Evolutionary conservation across 2,113 vertebrate genomes (phyloP), one percentile per base, ranked within the genome.

Genomic region (Peromyscus polionotus): DNA sequence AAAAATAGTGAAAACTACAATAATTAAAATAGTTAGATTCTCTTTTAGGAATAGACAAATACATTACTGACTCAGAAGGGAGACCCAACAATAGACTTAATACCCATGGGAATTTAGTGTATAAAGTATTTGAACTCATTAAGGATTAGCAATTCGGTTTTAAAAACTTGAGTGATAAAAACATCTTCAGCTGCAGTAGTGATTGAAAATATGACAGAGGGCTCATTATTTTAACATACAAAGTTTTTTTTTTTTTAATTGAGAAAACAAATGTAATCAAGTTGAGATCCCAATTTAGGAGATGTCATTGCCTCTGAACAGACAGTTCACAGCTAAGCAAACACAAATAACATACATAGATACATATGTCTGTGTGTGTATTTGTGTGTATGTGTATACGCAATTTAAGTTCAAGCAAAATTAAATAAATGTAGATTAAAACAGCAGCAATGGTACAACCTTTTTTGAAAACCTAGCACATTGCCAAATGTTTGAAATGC

Each of bases 11-110:
- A 93, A 63, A 93, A 51, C 13, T 90, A 48, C 2, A 90, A 42
- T 85, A 57, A 94, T 90, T 88, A 77, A 96, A 94, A 83, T 76
- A 67, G 8, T 63, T 93, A 84, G 39, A 57, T 95, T 85, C 6
- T 67, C 31, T 88, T 92, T 93, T 90, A 54, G 28, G 59, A 42
- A 72, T 65, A 24, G 48, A 77, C 7, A 51, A n/a, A 88, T 51
- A 39, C 61, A 84, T 77, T 92, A 45, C 24, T 94, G 84, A 68
- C 81, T 26, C 31, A 61, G 63, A 65, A 88, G 4, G 63, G 75
- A 84, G 36, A 81, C 57, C 24, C 33, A 80, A 59, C 13, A 59
- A 11, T 51, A 90, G 80, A 87, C 20, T 86, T 93, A 95, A 81
- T 80, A 61, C 22, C 51, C 81, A 31, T 26, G 6, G 67, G 28